Base-by-base conservation (phyloP, 2,113 vertebrate genomes). In the Sorex araneus region DNA sequence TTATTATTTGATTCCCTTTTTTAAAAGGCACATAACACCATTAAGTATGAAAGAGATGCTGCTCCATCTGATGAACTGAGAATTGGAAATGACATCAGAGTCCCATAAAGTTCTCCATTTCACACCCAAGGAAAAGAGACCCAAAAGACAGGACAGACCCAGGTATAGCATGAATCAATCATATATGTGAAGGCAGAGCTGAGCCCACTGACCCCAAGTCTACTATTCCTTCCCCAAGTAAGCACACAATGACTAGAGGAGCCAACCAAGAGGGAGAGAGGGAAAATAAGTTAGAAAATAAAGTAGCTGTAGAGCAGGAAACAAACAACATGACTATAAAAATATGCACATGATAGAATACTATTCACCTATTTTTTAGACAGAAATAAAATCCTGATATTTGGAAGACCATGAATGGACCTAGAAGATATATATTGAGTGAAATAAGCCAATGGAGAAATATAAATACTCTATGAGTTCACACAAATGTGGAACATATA, bases 151-250 rank as follows among this genome's bases (percentile, higher is more conserved):
- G 2, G 0, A 21, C n/a, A 32, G 15, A 16, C n/a, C 67, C 2
- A 19, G 12, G 15, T 32, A 45, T 2, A 34, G 16, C 4, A 0
- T 18, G 16, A 34, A n/a, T 12, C 2, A 57, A 40, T 23, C 1
- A 1, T 8, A 60, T 32, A 47, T 3, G 25, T 2, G 7, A 21
- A 47, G n/a, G 11, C 1, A 73, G 25, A 66, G 45, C 1, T 0
- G 23, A 67, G 32, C 3, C 5, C 67, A 23, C 40, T 50, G 12
- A 12, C 2, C 15, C 28, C 11, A 8, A 21, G 36, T 6, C 73
- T 28, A 75, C 28, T 4, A 7, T 8, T 67, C 19, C n/a, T 4
- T 21, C 40, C 30, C 60, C 13, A n/a, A 6, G 43, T 11, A 32
- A 23, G 2, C 1, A 7, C 18, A 28, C 1, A 1, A 18, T 40